A percentile compares a stretch with the other conserved stretches of the same genome.
phyloP scores from a whole-genome alignment of 2,797 vertebrate species.

The Staurois parvus region DNA sequence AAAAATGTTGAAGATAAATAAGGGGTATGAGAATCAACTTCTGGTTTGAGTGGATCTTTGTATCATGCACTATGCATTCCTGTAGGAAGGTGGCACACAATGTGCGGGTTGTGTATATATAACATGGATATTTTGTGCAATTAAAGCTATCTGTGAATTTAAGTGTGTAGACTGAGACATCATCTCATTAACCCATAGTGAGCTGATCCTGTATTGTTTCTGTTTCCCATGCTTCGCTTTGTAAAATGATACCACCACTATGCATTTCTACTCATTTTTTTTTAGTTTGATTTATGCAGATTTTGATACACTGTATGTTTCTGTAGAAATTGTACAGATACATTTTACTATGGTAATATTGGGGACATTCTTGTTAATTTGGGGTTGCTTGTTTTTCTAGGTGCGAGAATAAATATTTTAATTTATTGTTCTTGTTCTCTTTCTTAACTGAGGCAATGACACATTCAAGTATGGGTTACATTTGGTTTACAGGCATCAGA shows the following conservation, averaged over 20 bases:
- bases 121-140: slow-evolving; percentile 76
- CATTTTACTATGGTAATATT: slow-evolving; percentile 78
- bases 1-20: slow-evolving; percentile 28
- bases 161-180: slow-evolving; percentile 71
- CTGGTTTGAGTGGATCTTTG: slow-evolving; percentile 67
- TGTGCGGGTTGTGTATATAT: slow-evolving; percentile 68
- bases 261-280: slow-evolving; percentile 84
- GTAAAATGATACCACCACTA: slow-evolving; percentile 81
- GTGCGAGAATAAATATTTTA: slow-evolving; percentile 81
- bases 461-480: background rate
- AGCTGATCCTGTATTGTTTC: slow-evolving; percentile 76
- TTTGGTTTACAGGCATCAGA: too few species aligned
- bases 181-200: slow-evolving; percentile 70
- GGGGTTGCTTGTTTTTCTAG: slow-evolving; percentile 82
- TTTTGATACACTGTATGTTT: slow-evolving; percentile 87
- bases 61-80: slow-evolving; percentile 78
- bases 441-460: background rate
- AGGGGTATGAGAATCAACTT: slow-evolving; percentile 69
- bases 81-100: slow-evolving; percentile 72
- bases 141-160: slow-evolving; percentile 70
- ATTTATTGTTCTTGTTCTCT: slow-evolving; percentile 69
- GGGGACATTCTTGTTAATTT: slow-evolving; percentile 76
- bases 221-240: slow-evolving; percentile 76
- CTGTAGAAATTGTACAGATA: slow-evolving; percentile 86
- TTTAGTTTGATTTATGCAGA: slow-evolving; percentile 86